A percentile compares a stretch with the other conserved stretches of the same genome.
These are phyloP conservation scores for Acleris holmiana DNA, from an alignment of 2,888 invertebrate genomes.

Conservation along the genomic window DNA sequence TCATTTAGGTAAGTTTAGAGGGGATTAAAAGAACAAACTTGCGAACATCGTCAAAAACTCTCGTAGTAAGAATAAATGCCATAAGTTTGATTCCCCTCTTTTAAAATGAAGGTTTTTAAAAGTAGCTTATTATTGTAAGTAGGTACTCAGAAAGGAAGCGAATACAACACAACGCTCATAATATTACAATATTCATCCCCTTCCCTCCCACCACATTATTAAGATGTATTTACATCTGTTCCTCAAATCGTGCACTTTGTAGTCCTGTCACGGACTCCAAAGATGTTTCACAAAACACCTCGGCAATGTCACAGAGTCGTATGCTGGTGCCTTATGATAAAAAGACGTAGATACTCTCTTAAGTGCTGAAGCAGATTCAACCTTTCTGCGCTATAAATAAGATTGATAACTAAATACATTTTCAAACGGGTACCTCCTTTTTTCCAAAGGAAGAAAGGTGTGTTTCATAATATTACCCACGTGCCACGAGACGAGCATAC, in stretches of 20 bases:
- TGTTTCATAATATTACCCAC: conserved; percentile 19
- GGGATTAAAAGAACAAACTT: too few species aligned
- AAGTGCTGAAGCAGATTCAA: too few species aligned
- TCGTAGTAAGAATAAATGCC: too few species aligned
- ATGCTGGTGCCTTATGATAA: too few species aligned
- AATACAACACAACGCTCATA: background rate
- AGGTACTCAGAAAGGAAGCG: background rate
- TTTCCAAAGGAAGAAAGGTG: too few species aligned
- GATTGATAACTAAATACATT: too few species aligned
- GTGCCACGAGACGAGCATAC: conserved; percentile 20
- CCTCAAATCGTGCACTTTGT: conserved; percentile 18
- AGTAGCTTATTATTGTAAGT: background rate
- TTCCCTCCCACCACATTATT: conserved; percentile 8
- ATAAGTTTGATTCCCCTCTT: background rate
- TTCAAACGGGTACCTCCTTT: too few species aligned
- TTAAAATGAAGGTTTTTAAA: background rate
- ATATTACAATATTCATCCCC: conserved; percentile 6
- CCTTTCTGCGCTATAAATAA: too few species aligned
- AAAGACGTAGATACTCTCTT: too few species aligned
- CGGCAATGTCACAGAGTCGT: conserved; percentile 8
- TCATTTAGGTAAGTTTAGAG: too few species aligned
- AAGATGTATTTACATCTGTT: conserved; percentile 12
- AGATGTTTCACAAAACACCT: conserved; percentile 28
- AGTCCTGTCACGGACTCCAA: conserved; percentile 25
- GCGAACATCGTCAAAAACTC: too few species aligned